phyloP scores from a whole-genome alignment of 92 coral and sea anemone species.

The Parazoanthus darwini region DNA sequence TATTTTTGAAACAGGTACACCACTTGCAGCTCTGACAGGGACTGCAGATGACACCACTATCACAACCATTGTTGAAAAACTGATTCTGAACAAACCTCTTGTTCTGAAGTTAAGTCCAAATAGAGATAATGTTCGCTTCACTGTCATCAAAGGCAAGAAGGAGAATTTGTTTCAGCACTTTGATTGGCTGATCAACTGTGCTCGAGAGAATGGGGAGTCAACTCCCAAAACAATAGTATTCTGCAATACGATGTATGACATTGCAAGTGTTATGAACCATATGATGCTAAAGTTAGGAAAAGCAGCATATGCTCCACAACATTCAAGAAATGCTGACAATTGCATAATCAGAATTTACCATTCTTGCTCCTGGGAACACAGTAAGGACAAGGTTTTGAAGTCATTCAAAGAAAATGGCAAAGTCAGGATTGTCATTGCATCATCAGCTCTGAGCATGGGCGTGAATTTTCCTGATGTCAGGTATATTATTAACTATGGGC shows the following conservation, averaged over 20 bases:
- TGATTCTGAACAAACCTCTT: background rate
- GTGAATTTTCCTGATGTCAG: constrained; percentile 56
- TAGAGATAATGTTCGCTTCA: constrained; percentile 23
- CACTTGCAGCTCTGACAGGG: constrained; percentile 40
- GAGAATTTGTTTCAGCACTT: constrained; percentile 1
- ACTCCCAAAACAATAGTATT: constrained; percentile 44
- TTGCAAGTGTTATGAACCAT: constrained; percentile 43
- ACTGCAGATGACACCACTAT: constrained; percentile 32
- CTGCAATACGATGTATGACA: constrained; percentile 40
- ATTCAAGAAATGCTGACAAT: background rate
- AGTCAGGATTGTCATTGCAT: constrained; percentile 42
- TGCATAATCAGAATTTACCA: constrained; percentile 52
- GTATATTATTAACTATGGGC: constrained; percentile 44
- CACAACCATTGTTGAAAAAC: background rate
- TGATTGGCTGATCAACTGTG: constrained; percentile 26
- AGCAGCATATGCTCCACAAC: constrained; percentile 19
- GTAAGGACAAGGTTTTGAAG: constrained; percentile 14
- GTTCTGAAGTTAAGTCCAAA: constrained; percentile 30
- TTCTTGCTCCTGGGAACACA: constrained; percentile 42
- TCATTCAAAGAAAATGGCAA: constrained; percentile 43
- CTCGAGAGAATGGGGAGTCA: constrained; percentile 11
- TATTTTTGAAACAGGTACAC: constrained; percentile 13
- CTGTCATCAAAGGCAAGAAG: constrained; percentile 5
- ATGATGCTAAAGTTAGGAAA: constrained; percentile 42
- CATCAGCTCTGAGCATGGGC: constrained; percentile 58